These are phyloP conservation scores for Tauraco hartlaubi DNA, from an alignment of 2,797 vertebrate species.

Conservation along the genomic window DNA sequence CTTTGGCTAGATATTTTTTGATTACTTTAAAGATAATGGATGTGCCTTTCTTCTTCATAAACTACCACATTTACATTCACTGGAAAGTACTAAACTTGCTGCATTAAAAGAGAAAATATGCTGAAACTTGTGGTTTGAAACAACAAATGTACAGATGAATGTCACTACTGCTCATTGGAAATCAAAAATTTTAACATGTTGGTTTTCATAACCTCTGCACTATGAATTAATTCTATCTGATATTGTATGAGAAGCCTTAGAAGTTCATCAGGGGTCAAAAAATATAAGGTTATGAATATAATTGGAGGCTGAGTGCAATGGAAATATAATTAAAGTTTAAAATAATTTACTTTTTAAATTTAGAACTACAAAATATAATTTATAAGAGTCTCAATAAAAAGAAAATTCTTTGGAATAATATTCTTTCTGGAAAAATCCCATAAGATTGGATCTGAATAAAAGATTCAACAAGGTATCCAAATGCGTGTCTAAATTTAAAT, in stretches of 20 bases:
- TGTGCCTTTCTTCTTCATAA: neutral
- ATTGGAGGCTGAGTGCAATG: neutral
- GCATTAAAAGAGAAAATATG: neutral
- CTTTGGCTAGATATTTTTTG: neutral
- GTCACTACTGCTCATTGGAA: neutral
- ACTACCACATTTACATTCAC: neutral
- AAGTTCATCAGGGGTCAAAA: neutral
- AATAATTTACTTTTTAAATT: neutral
- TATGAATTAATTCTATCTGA: neutral
- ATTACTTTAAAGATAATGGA: constrained; percentile 18
- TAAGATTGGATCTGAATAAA: neutral
- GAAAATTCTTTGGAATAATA: neutral
- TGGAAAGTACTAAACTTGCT: neutral
- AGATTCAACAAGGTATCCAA: neutral
- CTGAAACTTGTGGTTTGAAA: neutral
- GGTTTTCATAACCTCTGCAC: neutral
- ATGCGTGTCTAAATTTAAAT: neutral
- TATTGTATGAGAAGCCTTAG: neutral
- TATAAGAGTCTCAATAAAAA: neutral
- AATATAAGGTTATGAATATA: neutral
- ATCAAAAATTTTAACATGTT: neutral
- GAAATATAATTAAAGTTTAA: neutral
- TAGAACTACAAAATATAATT: neutral
- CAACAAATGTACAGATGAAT: neutral
- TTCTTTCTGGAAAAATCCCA: neutral